Conservation (phyloP, 2,113 vertebrate species). For the Poeciliopsis retropinna region DNA sequence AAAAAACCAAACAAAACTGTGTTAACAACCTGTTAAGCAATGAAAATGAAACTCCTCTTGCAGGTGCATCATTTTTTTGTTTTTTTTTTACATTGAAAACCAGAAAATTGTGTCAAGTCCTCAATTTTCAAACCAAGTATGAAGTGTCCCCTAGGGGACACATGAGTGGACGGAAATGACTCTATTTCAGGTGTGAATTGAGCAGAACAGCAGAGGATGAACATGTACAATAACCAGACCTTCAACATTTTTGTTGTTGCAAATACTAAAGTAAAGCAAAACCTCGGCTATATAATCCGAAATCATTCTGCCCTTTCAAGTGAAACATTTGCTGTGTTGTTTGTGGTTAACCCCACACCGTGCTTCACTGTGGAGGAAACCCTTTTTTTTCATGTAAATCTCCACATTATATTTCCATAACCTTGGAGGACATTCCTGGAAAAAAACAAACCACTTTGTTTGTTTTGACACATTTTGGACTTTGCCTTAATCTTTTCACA, state of each 20-base stretch:
- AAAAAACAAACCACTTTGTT: background rate
- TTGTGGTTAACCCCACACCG: background rate
- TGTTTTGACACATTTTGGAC: too few species aligned
- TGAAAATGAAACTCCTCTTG: background rate
- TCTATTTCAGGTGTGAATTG: background rate
- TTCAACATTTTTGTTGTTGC: too few species aligned
- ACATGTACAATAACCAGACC: too few species aligned
- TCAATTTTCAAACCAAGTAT: background rate
- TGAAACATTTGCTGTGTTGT: background rate
- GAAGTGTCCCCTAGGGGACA: background rate
- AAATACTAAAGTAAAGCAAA: too few species aligned
- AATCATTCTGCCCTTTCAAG: background rate
- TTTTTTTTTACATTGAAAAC: background rate
- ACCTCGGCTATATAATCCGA: too few species aligned
- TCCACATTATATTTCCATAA: background rate
- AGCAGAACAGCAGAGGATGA: background rate
- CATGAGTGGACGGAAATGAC: background rate
- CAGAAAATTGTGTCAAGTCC: background rate
- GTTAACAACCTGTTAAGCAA: background rate
- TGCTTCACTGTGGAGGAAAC: background rate
- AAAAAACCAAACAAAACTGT: too few species aligned
- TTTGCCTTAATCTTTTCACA: background rate
- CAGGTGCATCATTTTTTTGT: too few species aligned
- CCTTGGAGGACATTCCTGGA: too few species aligned
- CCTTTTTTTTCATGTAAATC: background rate